Conservation (phyloP, 1,140 invertebrate genomes). For the Drosophila murphyi region DNA sequence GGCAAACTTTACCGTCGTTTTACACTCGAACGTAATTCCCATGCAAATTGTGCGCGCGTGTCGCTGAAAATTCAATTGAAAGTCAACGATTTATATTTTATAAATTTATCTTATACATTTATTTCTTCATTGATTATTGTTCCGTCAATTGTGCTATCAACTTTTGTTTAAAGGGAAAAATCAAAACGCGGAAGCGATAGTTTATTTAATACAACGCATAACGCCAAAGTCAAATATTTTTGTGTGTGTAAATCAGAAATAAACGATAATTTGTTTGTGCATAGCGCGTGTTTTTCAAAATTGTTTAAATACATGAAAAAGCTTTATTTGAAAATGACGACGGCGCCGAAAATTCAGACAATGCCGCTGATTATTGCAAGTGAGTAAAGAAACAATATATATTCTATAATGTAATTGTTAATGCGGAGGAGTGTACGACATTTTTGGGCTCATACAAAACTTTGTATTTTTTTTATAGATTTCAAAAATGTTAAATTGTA, state of each 20-base stretch:
- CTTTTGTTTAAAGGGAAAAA: slow-evolving; percentile 13
- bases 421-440: no score
- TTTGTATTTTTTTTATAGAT: background rate
- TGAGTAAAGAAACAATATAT: slow-evolving; percentile 39
- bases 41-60: slow-evolving; percentile 7
- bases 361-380: slow-evolving; percentile 63
- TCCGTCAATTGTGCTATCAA: slow-evolving; percentile 33
- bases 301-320: slow-evolving; percentile 10
- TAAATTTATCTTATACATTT: slow-evolving; percentile 1
- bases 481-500: background rate
- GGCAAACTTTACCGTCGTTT: background rate
- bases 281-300: slow-evolving; percentile 16
- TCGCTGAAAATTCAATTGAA: slow-evolving; percentile 33
- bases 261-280: slow-evolving; percentile 21
- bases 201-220: slow-evolving; percentile 21
- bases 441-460: background rate
- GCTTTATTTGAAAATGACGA: slow-evolving; percentile 18
- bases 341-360: slow-evolving; percentile 12
- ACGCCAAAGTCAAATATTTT: slow-evolving; percentile 5
- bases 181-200: slow-evolving; percentile 39
- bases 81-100: slow-evolving; percentile 58
- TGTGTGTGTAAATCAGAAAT: slow-evolving; percentile 55
- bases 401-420: background rate
- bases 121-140: slow-evolving; percentile 28
- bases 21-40: slow-evolving; percentile 7